Evolutionary conservation across 2,888 invertebrate species (phyloP), one percentile per base, ranked within the genome.

Genomic region (Sminthurinus aureus): DNA sequence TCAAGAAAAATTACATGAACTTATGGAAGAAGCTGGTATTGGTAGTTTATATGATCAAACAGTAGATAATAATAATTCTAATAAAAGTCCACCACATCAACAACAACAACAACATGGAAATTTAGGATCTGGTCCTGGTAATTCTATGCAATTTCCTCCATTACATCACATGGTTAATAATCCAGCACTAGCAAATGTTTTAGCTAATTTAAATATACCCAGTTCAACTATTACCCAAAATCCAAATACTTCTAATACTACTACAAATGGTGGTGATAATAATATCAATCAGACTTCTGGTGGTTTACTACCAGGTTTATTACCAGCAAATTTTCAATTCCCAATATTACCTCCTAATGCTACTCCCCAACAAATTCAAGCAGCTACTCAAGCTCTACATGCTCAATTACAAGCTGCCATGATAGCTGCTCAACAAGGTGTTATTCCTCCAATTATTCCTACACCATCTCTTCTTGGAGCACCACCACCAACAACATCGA

Each of bases 11-110:
- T 82, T 88, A 26, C 88, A 88, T 38, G 88, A 88, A 66, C 84
- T 88, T 0, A 88, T 88, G 88, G 85, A 87, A 82, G 88, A 88
- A 78, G 88, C 88, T 69, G 88, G 88, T 22, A 87, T 88, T 67
- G 87, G 85, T 38, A 87, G 86, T 13, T 88, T 83, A 81, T 88
- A 87, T 82, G 86, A 88, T 26, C 88, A 88, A 75, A 87, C 88
- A 24, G 20, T 87, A n/a, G 87, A 86, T 52, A n/a, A 50, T 69
- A 11, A 73, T 18, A 22, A 79, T 38, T 58, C 51, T 9, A 71
- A 77, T 66, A 58, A 69, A 76, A 22, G 50, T 38, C 84, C 24
- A 24, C 75, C 50, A 26, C 3, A 24, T 26, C 20, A 71, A 24
- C 13, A 58, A 26, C 18, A 24, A 73, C 52, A 73, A 84, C 24